Base-by-base conservation (phyloP, 2,797 vertebrate species). In the Erithacus rubecula region DNA sequence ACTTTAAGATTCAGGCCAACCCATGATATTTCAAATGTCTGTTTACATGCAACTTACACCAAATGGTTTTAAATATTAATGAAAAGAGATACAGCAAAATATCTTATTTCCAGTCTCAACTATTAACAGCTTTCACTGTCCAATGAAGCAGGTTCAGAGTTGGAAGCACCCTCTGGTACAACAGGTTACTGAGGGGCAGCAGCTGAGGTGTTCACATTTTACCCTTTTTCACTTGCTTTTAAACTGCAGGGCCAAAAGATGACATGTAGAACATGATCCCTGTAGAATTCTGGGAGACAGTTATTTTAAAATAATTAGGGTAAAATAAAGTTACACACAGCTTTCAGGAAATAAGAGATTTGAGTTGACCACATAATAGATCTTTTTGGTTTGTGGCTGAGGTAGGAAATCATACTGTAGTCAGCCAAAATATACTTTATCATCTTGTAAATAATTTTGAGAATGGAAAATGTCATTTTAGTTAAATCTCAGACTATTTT, bases 31-130 rank as follows among this genome's bases (percentile, higher is more conserved):
- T 78, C 39, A 55, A 85, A 95, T 80, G 75, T 58, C 81, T 67
- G 32, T 71, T 62, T 87, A 59, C 63, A 81, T 59, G 79, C 90
- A 94, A 75, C 39, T 87, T 87, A 89, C 51, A 89, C 68, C 64
- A 85, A 83, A 83, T 63, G 72, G n/a, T 63, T 94, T 95, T 65
- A 96, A 97, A 94, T 86, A 95, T 87, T 95, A 64, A 95, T 91
- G 83, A 94, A 63, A 83, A 74, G 36, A 47, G 87, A 64, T 53
- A 60, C 5, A 0, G 43, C 36, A 84, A 94, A 95, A 97, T 95
- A 87, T 87, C 83, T 76, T 83, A 24, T 96, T 93, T 92, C 88
- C 72, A 87, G 46, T n/a, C 58, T 93, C 90, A 69, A 43, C 70
- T 76, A 34, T 70, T 70, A 87, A 83, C 29, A 78, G 74, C 77